These are phyloP conservation scores for Lathamus discolor DNA, from an alignment of 2,113 vertebrate genomes.

Conservation along the genomic window DNA sequence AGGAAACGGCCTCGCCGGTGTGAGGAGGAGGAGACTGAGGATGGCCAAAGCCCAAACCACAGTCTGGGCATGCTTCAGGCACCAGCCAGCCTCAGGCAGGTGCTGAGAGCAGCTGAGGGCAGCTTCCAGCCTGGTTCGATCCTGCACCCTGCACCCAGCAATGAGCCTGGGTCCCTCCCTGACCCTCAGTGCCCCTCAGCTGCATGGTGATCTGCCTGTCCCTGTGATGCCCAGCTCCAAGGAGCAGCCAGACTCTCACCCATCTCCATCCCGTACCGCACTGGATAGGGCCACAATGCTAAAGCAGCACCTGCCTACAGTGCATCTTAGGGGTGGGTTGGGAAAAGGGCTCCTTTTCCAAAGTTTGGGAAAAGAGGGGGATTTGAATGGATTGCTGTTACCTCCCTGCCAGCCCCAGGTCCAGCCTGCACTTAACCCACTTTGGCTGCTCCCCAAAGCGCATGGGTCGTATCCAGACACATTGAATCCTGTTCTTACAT, in stretches of 20 bases:
- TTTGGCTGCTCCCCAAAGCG: rapidly evolving
- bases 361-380: background rate
- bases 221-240: rapidly evolving
- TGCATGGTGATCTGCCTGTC: background rate
- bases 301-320: rapidly evolving
- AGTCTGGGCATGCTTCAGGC: background rate
- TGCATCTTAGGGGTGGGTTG: background rate
- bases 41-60: background rate
- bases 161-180: background rate
- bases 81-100: background rate
- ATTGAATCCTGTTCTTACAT: background rate
- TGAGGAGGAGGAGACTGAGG: background rate
- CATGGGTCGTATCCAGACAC: rapidly evolving
- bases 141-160: background rate
- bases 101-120: background rate
- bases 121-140: background rate
- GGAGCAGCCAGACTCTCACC: background rate
- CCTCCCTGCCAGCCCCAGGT: background rate
- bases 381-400: rapidly evolving
- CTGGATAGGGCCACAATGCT: background rate
- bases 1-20: rapidly evolving
- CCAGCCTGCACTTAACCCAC: background rate
- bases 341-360: background rate
- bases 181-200: background rate
- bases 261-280: rapidly evolving